phyloP scores from a whole-genome alignment of 2,888 invertebrate species.

The Ormyrus nitidulus region DNA sequence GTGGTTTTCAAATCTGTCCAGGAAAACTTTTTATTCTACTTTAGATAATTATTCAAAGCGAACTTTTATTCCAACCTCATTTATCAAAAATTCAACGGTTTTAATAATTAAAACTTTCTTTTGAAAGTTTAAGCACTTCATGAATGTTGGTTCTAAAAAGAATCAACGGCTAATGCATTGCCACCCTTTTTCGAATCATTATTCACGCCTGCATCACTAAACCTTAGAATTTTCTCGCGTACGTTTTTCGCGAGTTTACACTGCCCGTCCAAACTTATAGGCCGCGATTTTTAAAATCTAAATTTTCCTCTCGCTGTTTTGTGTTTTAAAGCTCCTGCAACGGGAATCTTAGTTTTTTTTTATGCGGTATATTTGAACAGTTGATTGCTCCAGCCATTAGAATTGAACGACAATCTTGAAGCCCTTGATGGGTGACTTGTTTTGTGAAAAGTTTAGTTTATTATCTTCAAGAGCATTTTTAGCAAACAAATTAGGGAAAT shows the following conservation, averaged over 20 bases:
- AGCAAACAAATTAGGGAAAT: not conserved
- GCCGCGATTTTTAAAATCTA: constrained; percentile 6
- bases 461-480: not conserved
- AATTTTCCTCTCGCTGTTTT: not conserved
- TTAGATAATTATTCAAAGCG: too few species aligned
- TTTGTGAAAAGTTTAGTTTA: not conserved
- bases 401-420: constrained; percentile 32
- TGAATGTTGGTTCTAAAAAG: too few species aligned
- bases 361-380: constrained; percentile 6
- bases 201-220: not conserved
- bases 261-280: constrained; percentile 62
- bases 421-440: not conserved
- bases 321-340: not conserved
- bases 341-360: constrained; percentile 42
- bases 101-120: too few species aligned
- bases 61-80: too few species aligned
- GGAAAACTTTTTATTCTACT: too few species aligned
- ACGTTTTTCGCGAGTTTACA: constrained; percentile 65
- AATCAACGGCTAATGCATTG: too few species aligned
- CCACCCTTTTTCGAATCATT: too few species aligned
- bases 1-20: not conserved
- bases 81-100: too few species aligned
- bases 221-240: constrained; percentile 10
- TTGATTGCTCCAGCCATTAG: constrained; percentile 1
- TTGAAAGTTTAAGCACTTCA: too few species aligned